These are phyloP conservation scores for Vollenhovia emeryi DNA, from an alignment of 1,140 invertebrate species.

Conservation along the genomic window DNA sequence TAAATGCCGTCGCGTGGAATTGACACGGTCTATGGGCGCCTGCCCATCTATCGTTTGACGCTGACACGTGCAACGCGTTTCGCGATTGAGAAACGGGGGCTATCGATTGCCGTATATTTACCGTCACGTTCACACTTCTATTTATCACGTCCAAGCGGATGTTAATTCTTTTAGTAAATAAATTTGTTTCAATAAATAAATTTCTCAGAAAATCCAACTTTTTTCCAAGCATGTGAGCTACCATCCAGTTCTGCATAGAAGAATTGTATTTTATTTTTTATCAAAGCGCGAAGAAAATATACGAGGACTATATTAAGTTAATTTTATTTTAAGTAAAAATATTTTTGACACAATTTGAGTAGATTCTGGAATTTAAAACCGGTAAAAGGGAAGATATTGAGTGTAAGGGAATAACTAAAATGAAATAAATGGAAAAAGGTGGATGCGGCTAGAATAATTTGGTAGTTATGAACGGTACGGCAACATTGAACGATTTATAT, in stretches of 20 bases:
- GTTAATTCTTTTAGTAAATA: neutral
- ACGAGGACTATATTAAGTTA: neutral
- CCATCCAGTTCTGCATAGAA: neutral
- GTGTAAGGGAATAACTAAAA: neutral
- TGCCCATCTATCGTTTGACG: constrained; percentile 6
- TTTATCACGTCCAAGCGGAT: neutral
- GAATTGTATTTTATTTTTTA: neutral
- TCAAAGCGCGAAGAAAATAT: neutral
- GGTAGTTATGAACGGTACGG: neutral
- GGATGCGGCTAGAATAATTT: neutral
- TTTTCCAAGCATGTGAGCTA: neutral
- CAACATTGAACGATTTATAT: neutral
- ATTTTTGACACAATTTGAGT: neutral
- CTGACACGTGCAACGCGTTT: constrained; percentile 21
- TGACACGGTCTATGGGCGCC: neutral
- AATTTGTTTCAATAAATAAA: neutral
- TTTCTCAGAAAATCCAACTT: neutral
- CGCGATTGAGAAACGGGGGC: constrained; percentile 7
- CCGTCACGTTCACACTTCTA: too few relatives aligned
- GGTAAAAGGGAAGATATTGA: neutral
- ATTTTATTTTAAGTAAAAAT: neutral
- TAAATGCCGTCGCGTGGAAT: constrained; percentile 18
- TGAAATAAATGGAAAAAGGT: neutral
- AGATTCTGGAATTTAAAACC: neutral
- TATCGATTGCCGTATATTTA: neutral